A percentile compares a stretch with the other conserved stretches of the same genome.
Evolutionary conservation across 2,797 vertebrate genomes (phyloP).

Genomic region (Huso huso): DNA sequence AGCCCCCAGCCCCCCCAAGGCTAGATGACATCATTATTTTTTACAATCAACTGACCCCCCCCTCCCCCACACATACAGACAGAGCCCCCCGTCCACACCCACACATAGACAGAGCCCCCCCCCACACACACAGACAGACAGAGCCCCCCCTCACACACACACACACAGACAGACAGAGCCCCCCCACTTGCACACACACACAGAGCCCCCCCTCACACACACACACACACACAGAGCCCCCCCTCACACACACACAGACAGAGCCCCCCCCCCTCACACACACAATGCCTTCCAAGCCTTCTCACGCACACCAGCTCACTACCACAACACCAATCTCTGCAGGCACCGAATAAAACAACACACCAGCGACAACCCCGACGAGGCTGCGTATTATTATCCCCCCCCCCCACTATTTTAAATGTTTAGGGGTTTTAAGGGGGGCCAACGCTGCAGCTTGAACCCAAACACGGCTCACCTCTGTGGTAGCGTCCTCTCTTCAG

Average conservation of each 20-base stretch:
- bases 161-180: not conserved
- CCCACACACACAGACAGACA: not conserved
- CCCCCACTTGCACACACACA: conserved; percentile 24
- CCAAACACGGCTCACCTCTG: conserved; percentile 54
- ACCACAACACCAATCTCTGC: too few relatives aligned
- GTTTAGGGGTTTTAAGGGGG: too few relatives aligned
- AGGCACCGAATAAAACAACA: too few relatives aligned
- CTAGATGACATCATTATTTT: too few relatives aligned
- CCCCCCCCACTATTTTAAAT: too few relatives aligned
- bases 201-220: not conserved
- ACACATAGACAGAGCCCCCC: conserved; percentile 19
- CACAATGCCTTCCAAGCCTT: too few relatives aligned
- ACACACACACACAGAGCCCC: not conserved
- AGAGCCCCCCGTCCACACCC: not conserved
- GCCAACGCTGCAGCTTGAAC: too few relatives aligned
- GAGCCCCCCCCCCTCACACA: not conserved
- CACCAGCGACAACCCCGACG: too few relatives aligned
- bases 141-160: not conserved
- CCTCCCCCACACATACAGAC: not conserved
- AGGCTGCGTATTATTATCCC: too few relatives aligned
- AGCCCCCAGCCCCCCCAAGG: not conserved
- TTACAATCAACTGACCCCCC: not conserved
- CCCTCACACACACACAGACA: not conserved
- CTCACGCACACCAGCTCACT: too few relatives aligned
- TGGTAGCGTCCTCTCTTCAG: conserved; percentile 82